Conservation (phyloP, 2,113 vertebrate genomes). For the Atractosteus spatula region DNA sequence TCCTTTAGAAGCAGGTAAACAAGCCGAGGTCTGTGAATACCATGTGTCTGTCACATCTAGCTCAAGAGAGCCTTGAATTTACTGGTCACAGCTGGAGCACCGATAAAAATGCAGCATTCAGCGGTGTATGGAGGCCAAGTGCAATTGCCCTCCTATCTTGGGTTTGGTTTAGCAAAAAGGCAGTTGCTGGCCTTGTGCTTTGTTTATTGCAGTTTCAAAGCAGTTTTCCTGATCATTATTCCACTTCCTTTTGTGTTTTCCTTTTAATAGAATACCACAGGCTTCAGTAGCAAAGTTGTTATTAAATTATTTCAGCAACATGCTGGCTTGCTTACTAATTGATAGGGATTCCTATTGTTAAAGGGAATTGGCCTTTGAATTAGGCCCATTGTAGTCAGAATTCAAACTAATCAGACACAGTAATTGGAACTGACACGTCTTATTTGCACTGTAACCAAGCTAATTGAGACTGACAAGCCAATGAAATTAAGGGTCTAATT, state of each 20-base stretch:
- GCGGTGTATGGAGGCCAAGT: neutral
- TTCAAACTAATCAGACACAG: neutral
- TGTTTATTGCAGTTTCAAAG: neutral
- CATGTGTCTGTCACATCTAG: too few species aligned
- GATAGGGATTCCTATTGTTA: neutral
- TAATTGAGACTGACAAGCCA: constrained; percentile 11
- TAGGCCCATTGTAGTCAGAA: neutral
- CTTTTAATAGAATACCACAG: neutral
- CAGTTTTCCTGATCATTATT: neutral
- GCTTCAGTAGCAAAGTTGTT: neutral
- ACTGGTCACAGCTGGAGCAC: too few species aligned
- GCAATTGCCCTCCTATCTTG: neutral
- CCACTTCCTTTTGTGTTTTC: neutral
- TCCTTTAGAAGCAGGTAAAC: too few species aligned
- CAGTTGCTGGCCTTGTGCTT: neutral
- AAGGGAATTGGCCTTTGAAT: constrained; percentile 4
- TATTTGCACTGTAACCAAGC: neutral
- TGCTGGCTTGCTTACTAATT: neutral
- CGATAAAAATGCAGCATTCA: too few species aligned
- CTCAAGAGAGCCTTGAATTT: too few species aligned
- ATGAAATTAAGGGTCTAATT: constrained; percentile 7
- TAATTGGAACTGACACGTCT: constrained; percentile 13
- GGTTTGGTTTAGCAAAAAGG: neutral
- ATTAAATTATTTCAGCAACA: constrained; percentile 1
- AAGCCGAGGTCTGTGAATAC: too few species aligned